Conservation (phyloP, 2,888 invertebrate species). For the Axea sp. region DNA sequence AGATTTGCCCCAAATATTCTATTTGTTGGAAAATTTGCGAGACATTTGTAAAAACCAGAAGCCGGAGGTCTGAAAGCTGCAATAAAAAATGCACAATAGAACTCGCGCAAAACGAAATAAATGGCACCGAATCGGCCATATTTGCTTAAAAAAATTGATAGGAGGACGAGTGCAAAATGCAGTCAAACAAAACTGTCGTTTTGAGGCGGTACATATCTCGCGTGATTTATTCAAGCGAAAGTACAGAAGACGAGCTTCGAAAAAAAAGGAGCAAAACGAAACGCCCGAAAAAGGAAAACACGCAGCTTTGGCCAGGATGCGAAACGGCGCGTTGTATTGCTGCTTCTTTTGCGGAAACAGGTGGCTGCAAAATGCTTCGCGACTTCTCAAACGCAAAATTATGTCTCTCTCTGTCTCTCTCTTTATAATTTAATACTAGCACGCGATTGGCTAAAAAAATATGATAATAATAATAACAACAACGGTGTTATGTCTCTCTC, state of each 20-base stretch:
- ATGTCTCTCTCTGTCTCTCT: not conserved
- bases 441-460: no score
- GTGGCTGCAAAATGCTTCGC: conserved; percentile 3
- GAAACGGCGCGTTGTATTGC: conserved; percentile 17
- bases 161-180: conserved; percentile 32
- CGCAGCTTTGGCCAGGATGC: conserved; percentile 9
- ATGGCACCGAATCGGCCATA: conserved; percentile 26
- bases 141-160: conserved; percentile 48
- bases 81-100: conserved; percentile 20
- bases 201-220: conserved; percentile 40
- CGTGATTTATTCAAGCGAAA: conserved; percentile 54
- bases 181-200: conserved; percentile 52
- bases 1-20: no score
- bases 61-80: conserved; percentile 5
- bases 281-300: conserved; percentile 22
- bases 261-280: conserved; percentile 9
- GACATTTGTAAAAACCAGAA: no score
- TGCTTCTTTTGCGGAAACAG: conserved; percentile 18
- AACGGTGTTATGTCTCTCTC: no score
- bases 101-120: conserved; percentile 4
- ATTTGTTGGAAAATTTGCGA: no score
- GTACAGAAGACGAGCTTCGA: conserved; percentile 33
- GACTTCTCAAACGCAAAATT: conserved; percentile 4
- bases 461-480: no score
- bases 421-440: no score